Base-by-base conservation (phyloP, 2,888 invertebrate genomes). In the Tiliacea citrago region DNA sequence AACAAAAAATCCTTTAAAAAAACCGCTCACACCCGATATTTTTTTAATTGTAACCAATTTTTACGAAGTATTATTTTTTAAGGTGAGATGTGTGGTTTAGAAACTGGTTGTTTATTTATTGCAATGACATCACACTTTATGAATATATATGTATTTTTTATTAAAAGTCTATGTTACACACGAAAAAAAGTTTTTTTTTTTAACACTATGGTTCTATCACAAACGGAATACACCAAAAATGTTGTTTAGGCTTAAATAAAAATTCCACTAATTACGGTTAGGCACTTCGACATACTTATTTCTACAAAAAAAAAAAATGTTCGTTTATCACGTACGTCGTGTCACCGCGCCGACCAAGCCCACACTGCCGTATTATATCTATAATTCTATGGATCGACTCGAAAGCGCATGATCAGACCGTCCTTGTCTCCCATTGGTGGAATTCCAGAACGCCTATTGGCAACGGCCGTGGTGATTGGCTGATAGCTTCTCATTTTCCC, bases 341-440 rank as follows among this genome's bases (percentile, higher is more conserved):
- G 75, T 79, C 93, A 86, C 94, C 93, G 91, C 93, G 93, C 88
- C 92, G 95, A 94, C 93, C 94, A 92, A 94, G 94, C 95, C 95
- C 93, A 95, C 91, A 96, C 96, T 96, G 95, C 95, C 95, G 96
- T 95, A 93, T 91, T 92, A 94, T 93, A 95, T 92, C 93, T 95
- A 95, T 95, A 95, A 94, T 93, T 95, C 93, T 94, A 95, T 95
- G 94, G 96, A 95, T 95, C 92, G 95, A 91, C 93, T 91, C 91
- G 86, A 96, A 93, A 93, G 95, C 96, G 96, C 96, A 95, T 95
- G 96, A 93, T 90, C 92, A 89, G 90, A 88, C 85, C 92, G 84
- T 78, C 92, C 93, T 91, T 81, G 81, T n/a, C 65, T 71, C 75
- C 73, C 68, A 96, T 95, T 96, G 96, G 96, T 79, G 45, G 87